A percentile compares a stretch with the other conserved stretches of the same genome.
phyloP scores from a whole-genome alignment of 2,113 vertebrate species.

The Myotis brandtii region DNA sequence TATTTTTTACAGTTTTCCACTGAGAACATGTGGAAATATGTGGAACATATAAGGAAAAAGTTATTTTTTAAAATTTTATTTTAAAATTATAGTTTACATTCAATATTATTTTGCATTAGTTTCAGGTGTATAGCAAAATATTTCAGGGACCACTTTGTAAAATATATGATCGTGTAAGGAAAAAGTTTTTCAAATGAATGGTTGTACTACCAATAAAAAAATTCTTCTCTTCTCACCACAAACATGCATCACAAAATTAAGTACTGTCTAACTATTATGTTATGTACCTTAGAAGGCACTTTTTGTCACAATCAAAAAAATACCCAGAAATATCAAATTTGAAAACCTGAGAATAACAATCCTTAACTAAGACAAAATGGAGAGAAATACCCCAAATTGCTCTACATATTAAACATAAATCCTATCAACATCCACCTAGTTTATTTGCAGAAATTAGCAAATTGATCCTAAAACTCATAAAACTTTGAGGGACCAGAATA shows the following conservation, averaged over 20 bases:
- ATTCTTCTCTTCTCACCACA: conserved; percentile 9
- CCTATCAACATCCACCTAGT: not conserved
- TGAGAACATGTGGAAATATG: not conserved
- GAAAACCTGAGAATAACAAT: conserved; percentile 29
- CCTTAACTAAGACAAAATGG: conserved; percentile 14
- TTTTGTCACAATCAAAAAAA: conserved; percentile 40
- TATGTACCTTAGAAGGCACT: not conserved
- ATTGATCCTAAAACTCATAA: conserved; percentile 15
- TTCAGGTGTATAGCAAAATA: not conserved
- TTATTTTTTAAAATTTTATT: not conserved
- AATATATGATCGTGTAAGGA: not conserved
- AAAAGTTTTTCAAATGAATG: not conserved
- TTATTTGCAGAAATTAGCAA: conserved; percentile 48
- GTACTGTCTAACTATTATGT: not conserved
- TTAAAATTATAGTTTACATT: not conserved
- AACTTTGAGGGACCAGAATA: conserved; percentile 40
- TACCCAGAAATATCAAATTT: not conserved
- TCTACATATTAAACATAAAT: conserved; percentile 8
- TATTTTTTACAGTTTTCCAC: conserved; percentile 38
- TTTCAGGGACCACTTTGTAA: not conserved
- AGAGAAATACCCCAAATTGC: not conserved
- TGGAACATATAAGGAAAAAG: not conserved
- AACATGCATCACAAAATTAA: conserved; percentile 17
- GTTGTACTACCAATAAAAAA: conserved; percentile 6
- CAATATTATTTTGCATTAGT: not conserved